Conservation (phyloP, 2,797 vertebrate species). For the Acipenser ruthenus region DNA sequence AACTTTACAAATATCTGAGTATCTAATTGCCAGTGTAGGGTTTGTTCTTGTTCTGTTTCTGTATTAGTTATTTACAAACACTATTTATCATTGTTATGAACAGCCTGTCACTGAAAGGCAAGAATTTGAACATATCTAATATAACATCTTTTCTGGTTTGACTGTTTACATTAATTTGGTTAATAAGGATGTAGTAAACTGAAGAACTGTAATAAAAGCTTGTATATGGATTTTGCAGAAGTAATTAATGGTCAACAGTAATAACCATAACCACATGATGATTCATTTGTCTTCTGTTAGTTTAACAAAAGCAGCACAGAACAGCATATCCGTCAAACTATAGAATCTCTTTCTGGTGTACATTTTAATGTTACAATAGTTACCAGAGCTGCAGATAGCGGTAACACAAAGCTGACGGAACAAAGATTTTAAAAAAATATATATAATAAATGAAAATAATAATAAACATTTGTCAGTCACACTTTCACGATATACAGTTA, state of each 20-base stretch:
- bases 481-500: too few relatives aligned
- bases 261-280: conserved; percentile 12
- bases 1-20: background rate
- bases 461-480: too few relatives aligned
- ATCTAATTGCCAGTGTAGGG: background rate
- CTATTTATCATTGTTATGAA: conserved; percentile 12
- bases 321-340: background rate
- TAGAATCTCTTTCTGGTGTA: background rate
- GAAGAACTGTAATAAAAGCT: background rate
- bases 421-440: conserved; percentile 6
- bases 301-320: conserved; percentile 4
- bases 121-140: conserved; percentile 40
- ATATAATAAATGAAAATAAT: too few relatives aligned
- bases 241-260: conserved; percentile 8
- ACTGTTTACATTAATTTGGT: conserved; percentile 36
- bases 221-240: background rate
- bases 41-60: conserved; percentile 26
- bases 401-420: conserved; percentile 29
- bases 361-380: conserved; percentile 36
- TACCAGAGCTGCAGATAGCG: background rate
- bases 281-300: conserved; percentile 7
- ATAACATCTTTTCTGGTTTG: conserved; percentile 59
- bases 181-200: background rate
- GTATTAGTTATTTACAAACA: background rate
- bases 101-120: conserved; percentile 15